These are phyloP conservation scores for Bubo bubo DNA, from an alignment of 2,113 vertebrate species.

Conservation along the genomic window DNA sequence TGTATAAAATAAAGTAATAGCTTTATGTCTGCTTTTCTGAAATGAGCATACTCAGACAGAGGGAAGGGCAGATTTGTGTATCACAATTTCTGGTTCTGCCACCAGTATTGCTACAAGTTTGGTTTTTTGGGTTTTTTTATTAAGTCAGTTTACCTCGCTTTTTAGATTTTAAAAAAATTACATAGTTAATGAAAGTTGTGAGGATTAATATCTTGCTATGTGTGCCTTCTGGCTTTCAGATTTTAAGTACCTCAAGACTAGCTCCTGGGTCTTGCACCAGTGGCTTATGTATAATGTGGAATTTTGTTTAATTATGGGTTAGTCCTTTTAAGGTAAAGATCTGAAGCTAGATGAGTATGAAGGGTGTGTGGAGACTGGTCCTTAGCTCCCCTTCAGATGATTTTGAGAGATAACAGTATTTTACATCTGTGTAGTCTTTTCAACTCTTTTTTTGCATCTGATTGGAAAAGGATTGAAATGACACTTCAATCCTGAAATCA, in stretches of 20 bases:
- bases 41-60: accelerated
- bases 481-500: not conserved
- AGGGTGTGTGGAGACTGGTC: not conserved
- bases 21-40: not conserved
- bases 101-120: not conserved
- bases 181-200: not conserved
- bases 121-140: not conserved
- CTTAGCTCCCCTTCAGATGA: not conserved
- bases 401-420: not conserved
- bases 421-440: not conserved
- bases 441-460: not conserved
- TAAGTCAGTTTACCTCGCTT: not conserved
- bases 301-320: slow-evolving; percentile 5
- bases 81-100: not conserved
- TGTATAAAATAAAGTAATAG: accelerated
- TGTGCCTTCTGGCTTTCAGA: not conserved
- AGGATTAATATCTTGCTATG: not conserved
- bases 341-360: not conserved
- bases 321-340: slow-evolving; percentile 10
- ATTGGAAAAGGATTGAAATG: not conserved
- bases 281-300: not conserved
- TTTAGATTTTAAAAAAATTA: not conserved
- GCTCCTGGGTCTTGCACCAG: not conserved
- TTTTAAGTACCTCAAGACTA: not conserved
- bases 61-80: not conserved